These are phyloP conservation scores for Parauchenoglanis punctatus DNA, from an alignment of 2,797 vertebrate species.

Conservation along the genomic window DNA sequence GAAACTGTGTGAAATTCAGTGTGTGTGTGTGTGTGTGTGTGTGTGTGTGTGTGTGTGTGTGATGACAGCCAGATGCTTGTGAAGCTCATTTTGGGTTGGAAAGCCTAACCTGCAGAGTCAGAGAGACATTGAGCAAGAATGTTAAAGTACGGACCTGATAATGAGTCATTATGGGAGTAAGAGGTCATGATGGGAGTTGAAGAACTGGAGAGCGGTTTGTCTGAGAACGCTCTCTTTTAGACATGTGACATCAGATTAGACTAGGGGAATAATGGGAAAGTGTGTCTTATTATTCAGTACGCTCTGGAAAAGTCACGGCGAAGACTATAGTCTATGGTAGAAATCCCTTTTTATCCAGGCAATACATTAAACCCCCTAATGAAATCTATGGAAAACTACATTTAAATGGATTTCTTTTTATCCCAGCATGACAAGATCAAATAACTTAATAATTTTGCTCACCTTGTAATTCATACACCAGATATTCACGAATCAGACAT, in stretches of 20 bases:
- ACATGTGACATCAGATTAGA: slow-evolving; percentile 41
- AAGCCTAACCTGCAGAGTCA: slow-evolving; percentile 34
- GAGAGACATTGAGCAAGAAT: slow-evolving; percentile 24
- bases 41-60: slow-evolving; percentile 34
- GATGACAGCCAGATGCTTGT: slow-evolving; percentile 22
- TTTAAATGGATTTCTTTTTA: background rate
- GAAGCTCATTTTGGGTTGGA: slow-evolving; percentile 37
- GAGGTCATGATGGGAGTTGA: slow-evolving; percentile 37
- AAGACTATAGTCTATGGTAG: slow-evolving; percentile 1
- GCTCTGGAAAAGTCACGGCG: background rate
- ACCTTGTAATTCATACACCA: background rate
- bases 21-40: slow-evolving; percentile 28
- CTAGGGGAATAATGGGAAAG: slow-evolving; percentile 35
- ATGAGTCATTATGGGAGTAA: slow-evolving; percentile 44
- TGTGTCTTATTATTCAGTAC: slow-evolving; percentile 34
- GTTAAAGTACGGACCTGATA: slow-evolving; percentile 31
- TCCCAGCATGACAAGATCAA: background rate
- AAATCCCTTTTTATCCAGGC: slow-evolving; percentile 18
- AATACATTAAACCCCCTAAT: background rate
- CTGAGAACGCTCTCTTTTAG: slow-evolving; percentile 36
- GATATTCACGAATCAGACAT: background rate
- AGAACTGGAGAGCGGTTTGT: slow-evolving; percentile 19
- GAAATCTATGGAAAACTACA: background rate
- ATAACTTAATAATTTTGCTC: background rate
- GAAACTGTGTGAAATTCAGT: slow-evolving; percentile 20